Evolutionary conservation across 35 echinoderm and acorn worm species (phyloP).

Genomic region (Heliocidaris erythrogramma): DNA sequence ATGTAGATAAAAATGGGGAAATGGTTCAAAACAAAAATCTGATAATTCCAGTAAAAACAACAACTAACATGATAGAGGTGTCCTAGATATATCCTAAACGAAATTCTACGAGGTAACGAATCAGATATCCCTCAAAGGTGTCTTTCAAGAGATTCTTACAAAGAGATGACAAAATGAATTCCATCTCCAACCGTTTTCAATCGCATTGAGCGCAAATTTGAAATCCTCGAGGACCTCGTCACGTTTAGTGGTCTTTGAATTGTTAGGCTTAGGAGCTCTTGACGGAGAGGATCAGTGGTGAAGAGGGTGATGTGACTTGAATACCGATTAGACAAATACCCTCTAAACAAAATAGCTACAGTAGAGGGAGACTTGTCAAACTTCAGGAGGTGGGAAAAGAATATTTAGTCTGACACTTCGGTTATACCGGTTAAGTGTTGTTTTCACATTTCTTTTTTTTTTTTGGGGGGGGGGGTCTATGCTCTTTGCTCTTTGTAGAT

Average conservation of each 20-base stretch:
- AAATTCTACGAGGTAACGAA: not conserved
- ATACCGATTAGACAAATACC: not conserved
- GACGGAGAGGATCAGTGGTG: not conserved
- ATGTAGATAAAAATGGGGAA: too few relatives aligned
- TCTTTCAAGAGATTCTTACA: not conserved
- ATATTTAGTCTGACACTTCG: too few relatives aligned
- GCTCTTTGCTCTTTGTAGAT: too few relatives aligned
- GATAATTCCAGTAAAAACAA: not conserved
- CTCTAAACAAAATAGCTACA: not conserved
- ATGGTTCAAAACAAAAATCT: too few relatives aligned
- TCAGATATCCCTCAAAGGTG: not conserved
- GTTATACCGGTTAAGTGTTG: too few relatives aligned
- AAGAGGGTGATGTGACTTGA: constrained; percentile 16
- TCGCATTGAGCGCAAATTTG: not conserved
- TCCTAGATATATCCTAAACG: not conserved
- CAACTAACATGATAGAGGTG: not conserved
- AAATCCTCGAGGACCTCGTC: not conserved
- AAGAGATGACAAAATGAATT: not conserved
- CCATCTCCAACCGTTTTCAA: not conserved
- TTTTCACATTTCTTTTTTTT: too few relatives aligned
- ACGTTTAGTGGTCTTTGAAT: constrained; percentile 2
- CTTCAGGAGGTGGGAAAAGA: too few relatives aligned
- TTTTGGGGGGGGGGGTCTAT: too few relatives aligned
- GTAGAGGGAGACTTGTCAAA: not conserved
- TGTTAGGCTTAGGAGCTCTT: not conserved